Evolutionary conservation across 2,888 invertebrate species (phyloP), one percentile per base, ranked within the genome.

Genomic region (Halocaridina rubra): DNA sequence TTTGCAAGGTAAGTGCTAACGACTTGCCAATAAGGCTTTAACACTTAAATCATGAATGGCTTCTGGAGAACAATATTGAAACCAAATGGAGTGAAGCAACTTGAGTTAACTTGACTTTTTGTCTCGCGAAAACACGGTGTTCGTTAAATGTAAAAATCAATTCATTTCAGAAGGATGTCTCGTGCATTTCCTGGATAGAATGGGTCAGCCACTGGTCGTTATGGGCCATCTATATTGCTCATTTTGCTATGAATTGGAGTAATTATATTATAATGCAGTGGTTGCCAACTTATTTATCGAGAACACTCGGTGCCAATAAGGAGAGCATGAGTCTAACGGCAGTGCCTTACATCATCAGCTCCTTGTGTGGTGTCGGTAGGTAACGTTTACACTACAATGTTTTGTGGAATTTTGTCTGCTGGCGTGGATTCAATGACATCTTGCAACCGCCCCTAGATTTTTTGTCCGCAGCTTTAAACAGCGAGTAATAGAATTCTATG

Each of bases 251-350:
- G 95, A 95, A 95, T 90, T 95, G 95, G 95, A 94, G 94, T 78
- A 95, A 94, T 89, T 95, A 95, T 90, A 95, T 95, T 88, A 94
- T 95, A 89, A 95, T 95, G 94, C 94, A 94, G 90, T 95, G 95
- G 95, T 91, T 95, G 87, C 95, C 95, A 3, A 95, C 95, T 1
- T 95, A 95, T 90, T 91, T 95, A 89, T 91, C 93, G 0, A 91
- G 93, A 85, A 93, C 92, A 89, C 91, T 95, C 53, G 94, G 93
- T 24, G 95, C 94, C 1, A 93, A 94, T 89, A 93, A 93, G 88
- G 93, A 94, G 90, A 93, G 93, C 89, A 93, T 95, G 88, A 94
- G 94, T 91, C 92, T 94, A 85, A 95, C 95, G 46, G 94, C 95
- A 16, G 92, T 95, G 89, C 95, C 95, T 77, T 95, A 95, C 89